Evolutionary conservation across 2,113 vertebrate genomes (phyloP).

Genomic region (Rhynchopsitta pachyrhyncha): DNA sequence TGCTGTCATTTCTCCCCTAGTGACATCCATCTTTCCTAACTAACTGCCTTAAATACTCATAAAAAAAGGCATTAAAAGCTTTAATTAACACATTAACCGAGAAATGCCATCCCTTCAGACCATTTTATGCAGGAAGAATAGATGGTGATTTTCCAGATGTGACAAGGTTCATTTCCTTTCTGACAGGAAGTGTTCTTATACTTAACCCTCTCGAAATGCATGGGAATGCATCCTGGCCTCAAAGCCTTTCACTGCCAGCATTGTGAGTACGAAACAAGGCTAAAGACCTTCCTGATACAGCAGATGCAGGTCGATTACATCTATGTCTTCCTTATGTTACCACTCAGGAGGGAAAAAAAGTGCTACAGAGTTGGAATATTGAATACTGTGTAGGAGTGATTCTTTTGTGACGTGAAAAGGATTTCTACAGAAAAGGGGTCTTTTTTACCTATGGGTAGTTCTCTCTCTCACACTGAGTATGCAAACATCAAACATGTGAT

Average conservation of each 20-base stretch:
- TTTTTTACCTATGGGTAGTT: neutral
- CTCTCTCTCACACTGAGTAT: neutral
- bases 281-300: slow-evolving; percentile 73
- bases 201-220: slow-evolving; percentile 72
- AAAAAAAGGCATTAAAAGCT: slow-evolving; percentile 2
- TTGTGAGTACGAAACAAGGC: slow-evolving; percentile 64
- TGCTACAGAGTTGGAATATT: neutral
- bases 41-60: neutral
- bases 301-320: slow-evolving; percentile 58
- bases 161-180: slow-evolving; percentile 32
- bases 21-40: neutral
- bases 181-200: slow-evolving; percentile 74
- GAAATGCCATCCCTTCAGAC: neutral
- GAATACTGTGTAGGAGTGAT: neutral
- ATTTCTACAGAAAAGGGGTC: neutral
- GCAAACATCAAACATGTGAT: neutral
- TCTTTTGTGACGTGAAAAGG: neutral
- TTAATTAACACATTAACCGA: neutral
- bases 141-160: slow-evolving; percentile 9
- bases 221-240: slow-evolving; percentile 61
- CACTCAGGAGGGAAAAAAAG: neutral
- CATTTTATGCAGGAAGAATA: neutral
- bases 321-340: neutral
- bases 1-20: neutral
- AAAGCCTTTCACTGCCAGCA: slow-evolving; percentile 70